phyloP scores from a whole-genome alignment of 2,888 invertebrate species.

The Phytoseiulus persimilis region DNA sequence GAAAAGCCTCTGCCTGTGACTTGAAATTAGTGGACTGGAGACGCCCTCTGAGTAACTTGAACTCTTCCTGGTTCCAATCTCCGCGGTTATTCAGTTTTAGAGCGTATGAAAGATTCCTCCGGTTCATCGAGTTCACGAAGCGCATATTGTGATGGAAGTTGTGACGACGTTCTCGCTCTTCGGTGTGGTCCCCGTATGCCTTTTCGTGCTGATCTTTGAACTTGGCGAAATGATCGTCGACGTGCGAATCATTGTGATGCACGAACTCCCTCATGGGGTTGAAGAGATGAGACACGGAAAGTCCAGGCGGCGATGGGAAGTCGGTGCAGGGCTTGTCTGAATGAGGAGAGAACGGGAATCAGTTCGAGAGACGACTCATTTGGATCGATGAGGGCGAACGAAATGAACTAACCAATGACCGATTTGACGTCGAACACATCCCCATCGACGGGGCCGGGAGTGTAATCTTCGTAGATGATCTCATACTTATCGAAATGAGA shows the following conservation, averaged over 20 bases:
- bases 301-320: slow-evolving; percentile 77
- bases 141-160: slow-evolving; percentile 78
- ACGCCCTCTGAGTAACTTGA: slow-evolving; percentile 65
- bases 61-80: slow-evolving; percentile 68
- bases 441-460: slow-evolving; percentile 59
- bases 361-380: too few species aligned
- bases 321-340: slow-evolving; percentile 56
- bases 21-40: slow-evolving; percentile 54
- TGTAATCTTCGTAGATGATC: slow-evolving; percentile 54
- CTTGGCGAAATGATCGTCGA: slow-evolving; percentile 64
- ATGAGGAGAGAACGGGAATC: slow-evolving; percentile 45
- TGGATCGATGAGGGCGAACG: too few species aligned
- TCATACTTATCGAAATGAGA: slow-evolving; percentile 94
- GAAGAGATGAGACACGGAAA: slow-evolving; percentile 64
- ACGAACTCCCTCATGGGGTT: slow-evolving; percentile 90
- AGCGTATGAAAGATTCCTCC: slow-evolving; percentile 63
- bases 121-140: slow-evolving; percentile 70
- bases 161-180: slow-evolving; percentile 64
- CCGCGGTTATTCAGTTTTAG: slow-evolving; percentile 77
- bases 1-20: slow-evolving; percentile 70
- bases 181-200: slow-evolving; percentile 59
- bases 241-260: slow-evolving; percentile 61
- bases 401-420: slow-evolving; percentile 45
- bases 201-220: slow-evolving; percentile 67
- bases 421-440: slow-evolving; percentile 62